Evolutionary conservation across 1,140 invertebrate species (phyloP).

Genomic region (Cydia pomonella): DNA sequence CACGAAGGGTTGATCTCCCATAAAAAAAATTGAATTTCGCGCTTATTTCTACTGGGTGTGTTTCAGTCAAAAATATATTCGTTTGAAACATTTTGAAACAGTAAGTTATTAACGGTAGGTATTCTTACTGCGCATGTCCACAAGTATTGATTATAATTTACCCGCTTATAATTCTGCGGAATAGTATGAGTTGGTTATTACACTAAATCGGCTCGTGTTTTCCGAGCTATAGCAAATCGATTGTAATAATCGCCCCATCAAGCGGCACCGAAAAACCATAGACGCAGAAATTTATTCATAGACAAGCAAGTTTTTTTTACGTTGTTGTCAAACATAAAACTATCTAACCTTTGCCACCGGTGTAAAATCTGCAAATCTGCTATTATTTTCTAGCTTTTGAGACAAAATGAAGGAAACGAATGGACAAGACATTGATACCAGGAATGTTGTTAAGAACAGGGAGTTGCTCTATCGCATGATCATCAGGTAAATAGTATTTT

Average conservation of each 20-base stretch:
- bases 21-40: too few species aligned
- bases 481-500: constrained; percentile 85
- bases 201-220: background rate
- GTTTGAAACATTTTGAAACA: too few species aligned
- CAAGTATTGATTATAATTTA: constrained; percentile 44
- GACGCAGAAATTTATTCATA: background rate
- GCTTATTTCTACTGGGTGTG: too few species aligned
- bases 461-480: constrained; percentile 92
- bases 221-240: background rate
- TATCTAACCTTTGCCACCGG: constrained; percentile 36
- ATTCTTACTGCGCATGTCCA: constrained; percentile 38
- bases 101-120: background rate
- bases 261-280: constrained; percentile 12
- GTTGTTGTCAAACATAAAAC: constrained; percentile 47
- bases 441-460: constrained; percentile 89
- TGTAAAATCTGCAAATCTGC: constrained; percentile 29
- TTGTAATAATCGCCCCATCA: constrained; percentile 17
- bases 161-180: background rate
- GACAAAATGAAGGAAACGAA: constrained; percentile 81
- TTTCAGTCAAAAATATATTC: too few species aligned
- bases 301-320: constrained; percentile 34
- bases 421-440: constrained; percentile 83
- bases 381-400: constrained; percentile 30
- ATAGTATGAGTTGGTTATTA: background rate
- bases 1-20: too few species aligned